A percentile compares a stretch with the other conserved stretches of the same genome.
Evolutionary conservation across 2,113 vertebrate genomes (phyloP).

Genomic region (Ginglymostoma cirratum): DNA sequence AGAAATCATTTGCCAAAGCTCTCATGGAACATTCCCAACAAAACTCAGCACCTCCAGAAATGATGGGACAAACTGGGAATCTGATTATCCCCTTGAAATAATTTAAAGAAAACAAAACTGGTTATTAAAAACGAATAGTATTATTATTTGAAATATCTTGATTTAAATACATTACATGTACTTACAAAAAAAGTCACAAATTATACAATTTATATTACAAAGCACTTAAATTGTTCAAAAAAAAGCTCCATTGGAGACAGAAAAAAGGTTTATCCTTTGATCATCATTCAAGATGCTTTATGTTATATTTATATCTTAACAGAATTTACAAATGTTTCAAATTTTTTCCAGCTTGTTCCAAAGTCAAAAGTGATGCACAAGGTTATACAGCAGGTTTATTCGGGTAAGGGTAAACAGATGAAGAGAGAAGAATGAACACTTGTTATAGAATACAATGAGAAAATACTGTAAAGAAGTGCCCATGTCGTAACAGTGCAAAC

Average conservation of each 20-base stretch:
- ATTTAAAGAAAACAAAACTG: constrained; percentile 52
- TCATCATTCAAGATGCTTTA: constrained; percentile 7
- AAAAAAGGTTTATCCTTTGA: neutral
- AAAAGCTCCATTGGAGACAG: constrained; percentile 37
- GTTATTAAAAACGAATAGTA: constrained; percentile 59
- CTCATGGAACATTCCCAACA: neutral
- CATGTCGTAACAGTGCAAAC: constrained; percentile 32
- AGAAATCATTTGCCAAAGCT: neutral
- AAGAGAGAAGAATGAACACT: neutral
- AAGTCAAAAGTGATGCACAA: constrained; percentile 26
- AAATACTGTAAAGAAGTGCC: constrained; percentile 25
- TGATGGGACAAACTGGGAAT: neutral
- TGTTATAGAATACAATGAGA: constrained; percentile 15
- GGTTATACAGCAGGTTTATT: neutral
- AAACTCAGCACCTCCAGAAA: neutral
- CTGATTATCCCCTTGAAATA: constrained; percentile 45
- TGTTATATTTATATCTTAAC: constrained; percentile 27
- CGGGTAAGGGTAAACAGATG: neutral
- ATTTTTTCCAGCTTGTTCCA: constrained; percentile 12
- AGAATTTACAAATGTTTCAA: constrained; percentile 16
- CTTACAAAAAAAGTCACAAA: constrained; percentile 53
- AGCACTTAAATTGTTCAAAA: constrained; percentile 47
- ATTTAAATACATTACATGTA: constrained; percentile 69
- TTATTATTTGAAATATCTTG: constrained; percentile 60
- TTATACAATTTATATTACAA: constrained; percentile 45